A percentile compares a stretch with the other conserved stretches of the same genome.
phyloP scores from a whole-genome alignment of 1,140 invertebrate species.

The Lethrus apterus region DNA sequence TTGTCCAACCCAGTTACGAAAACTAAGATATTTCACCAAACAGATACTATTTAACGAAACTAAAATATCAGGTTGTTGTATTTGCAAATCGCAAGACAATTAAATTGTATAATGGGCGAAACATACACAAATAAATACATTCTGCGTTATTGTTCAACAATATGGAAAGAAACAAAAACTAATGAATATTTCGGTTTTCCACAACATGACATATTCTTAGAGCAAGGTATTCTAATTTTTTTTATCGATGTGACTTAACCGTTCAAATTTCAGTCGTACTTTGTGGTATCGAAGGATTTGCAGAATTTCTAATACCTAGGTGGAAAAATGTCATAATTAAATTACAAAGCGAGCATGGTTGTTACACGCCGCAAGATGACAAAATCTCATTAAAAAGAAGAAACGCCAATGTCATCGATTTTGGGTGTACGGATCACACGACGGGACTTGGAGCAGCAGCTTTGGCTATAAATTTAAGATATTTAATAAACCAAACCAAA shows the following conservation, averaged over 20 bases:
- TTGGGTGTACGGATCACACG: slow-evolving; percentile 32
- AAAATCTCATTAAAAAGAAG: slow-evolving; percentile 16
- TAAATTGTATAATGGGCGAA: not conserved
- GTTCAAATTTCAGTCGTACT: slow-evolving; percentile 21
- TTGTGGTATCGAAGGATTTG: slow-evolving; percentile 31
- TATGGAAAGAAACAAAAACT: slow-evolving; percentile 13
- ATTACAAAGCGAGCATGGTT: slow-evolving; percentile 26
- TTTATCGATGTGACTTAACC: not conserved
- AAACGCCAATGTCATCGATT: slow-evolving; percentile 22
- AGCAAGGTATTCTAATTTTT: slow-evolving; percentile 23
- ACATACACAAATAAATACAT: not conserved
- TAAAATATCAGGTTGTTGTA: slow-evolving; percentile 11
- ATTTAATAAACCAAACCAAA: not conserved
- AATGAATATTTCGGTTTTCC: slow-evolving; percentile 13
- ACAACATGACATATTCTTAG: slow-evolving; percentile 29
- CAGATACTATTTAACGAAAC: not conserved
- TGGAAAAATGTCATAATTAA: slow-evolving; percentile 26
- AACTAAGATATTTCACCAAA: not conserved
- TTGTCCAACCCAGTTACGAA: not conserved
- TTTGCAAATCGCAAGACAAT: slow-evolving; percentile 5
- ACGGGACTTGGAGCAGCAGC: slow-evolving; percentile 30
- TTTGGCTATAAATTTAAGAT: slow-evolving; percentile 20
- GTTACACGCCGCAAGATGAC: slow-evolving; percentile 18
- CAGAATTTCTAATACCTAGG: slow-evolving; percentile 23
- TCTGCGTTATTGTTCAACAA: slow-evolving; percentile 9